These are phyloP conservation scores for Mohoua ochrocephala DNA, from an alignment of 2,113 vertebrate species.

Conservation along the genomic window DNA sequence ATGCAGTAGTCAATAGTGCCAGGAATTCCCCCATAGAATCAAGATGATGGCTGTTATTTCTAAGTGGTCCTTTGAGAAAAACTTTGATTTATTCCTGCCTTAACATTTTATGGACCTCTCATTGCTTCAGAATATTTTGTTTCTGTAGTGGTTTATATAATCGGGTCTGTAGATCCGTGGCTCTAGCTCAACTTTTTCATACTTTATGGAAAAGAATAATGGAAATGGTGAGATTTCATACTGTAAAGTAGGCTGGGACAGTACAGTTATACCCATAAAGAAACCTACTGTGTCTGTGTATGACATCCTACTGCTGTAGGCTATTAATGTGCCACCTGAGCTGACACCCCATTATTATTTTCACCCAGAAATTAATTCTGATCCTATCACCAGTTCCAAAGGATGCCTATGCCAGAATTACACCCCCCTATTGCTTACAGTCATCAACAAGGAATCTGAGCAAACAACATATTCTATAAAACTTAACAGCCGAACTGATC, in stretches of 20 bases:
- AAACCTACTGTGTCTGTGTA: neutral
- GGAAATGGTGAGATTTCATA: neutral
- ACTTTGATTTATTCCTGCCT: neutral
- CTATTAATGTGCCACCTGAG: neutral
- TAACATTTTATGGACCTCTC: neutral
- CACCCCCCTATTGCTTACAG: neutral
- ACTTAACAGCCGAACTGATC: neutral
- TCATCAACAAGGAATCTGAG: neutral
- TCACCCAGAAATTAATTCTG: neutral
- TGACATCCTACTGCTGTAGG: neutral
- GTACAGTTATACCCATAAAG: neutral
- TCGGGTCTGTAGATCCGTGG: neutral
- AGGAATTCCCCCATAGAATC: neutral
- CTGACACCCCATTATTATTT: neutral
- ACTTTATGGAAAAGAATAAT: neutral
- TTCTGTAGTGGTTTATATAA: neutral
- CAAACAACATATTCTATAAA: neutral
- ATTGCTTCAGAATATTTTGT: neutral
- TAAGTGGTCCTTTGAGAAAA: neutral
- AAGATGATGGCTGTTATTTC: neutral
- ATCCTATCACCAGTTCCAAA: neutral
- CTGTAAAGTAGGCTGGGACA: neutral
- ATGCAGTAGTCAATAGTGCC: neutral
- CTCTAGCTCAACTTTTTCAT: neutral
- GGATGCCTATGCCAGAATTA: neutral